These are phyloP conservation scores for Solea solea DNA, from an alignment of 2,113 vertebrate species.

Conservation along the genomic window DNA sequence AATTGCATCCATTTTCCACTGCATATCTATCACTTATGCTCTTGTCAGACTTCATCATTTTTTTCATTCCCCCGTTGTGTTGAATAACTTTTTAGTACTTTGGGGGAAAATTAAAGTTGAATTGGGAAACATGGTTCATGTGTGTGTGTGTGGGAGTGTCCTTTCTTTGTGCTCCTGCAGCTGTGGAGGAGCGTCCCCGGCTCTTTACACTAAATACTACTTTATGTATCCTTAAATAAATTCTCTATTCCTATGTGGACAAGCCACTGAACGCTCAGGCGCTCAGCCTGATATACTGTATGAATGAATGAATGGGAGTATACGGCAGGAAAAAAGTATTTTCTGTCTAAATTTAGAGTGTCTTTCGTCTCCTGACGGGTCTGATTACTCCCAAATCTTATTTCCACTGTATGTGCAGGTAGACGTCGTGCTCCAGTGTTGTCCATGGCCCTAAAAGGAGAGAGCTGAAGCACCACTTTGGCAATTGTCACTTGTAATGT, in stretches of 20 bases:
- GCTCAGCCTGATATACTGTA: constrained; percentile 48
- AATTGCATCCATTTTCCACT: too few species aligned
- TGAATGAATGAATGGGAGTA: constrained; percentile 24
- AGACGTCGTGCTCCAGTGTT: constrained; percentile 14
- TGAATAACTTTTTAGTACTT: neutral
- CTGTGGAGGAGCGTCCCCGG: constrained; percentile 22
- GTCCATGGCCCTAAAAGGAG: constrained; percentile 59
- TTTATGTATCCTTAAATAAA: constrained; percentile 64
- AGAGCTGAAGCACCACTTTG: constrained; percentile 51
- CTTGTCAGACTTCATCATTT: neutral
- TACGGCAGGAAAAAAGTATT: neutral
- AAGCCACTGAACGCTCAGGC: constrained; percentile 56
- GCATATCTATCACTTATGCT: too few species aligned
- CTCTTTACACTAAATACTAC: constrained; percentile 28
- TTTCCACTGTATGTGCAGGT: constrained; percentile 41
- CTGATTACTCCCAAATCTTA: constrained; percentile 2
- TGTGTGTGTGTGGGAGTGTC: constrained; percentile 16
- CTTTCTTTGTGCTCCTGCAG: constrained; percentile 19
- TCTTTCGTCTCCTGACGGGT: constrained; percentile 10
- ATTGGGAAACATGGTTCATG: constrained; percentile 1
- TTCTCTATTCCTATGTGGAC: constrained; percentile 63
- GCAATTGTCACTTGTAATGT: constrained; percentile 59
- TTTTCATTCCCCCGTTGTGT: neutral
- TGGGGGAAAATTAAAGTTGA: constrained; percentile 7
- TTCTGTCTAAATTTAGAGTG: constrained; percentile 1